Evolutionary conservation across 2,797 vertebrate species (phyloP).

Genomic region (Tarsius wallacei): DNA sequence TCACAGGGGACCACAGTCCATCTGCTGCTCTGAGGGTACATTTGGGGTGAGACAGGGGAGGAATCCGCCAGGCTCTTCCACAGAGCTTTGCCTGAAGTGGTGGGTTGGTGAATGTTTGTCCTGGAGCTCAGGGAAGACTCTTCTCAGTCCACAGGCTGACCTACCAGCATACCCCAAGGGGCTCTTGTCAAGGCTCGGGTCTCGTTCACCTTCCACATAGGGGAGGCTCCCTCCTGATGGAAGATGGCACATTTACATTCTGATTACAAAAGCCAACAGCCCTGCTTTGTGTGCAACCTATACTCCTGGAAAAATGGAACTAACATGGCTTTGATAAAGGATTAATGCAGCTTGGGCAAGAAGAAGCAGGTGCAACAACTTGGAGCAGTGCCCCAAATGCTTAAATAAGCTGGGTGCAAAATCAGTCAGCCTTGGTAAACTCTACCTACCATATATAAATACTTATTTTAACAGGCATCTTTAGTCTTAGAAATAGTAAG

Average conservation of each 20-base stretch:
- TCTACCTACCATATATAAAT: background rate
- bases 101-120: background rate
- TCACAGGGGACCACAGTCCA: background rate
- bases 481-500: slow-evolving; percentile 1
- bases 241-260: background rate
- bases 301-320: background rate
- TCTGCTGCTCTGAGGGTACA: background rate
- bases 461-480: background rate
- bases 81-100: background rate
- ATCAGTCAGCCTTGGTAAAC: background rate
- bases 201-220: background rate
- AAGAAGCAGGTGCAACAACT: background rate
- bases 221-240: background rate
- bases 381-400: background rate
- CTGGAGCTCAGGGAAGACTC: background rate
- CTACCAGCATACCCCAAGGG: background rate
- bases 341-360: background rate
- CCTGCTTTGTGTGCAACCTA: background rate
- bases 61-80: background rate
- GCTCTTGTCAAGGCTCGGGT: background rate
- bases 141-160: background rate
- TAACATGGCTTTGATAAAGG: background rate
- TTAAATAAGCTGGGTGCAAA: background rate
- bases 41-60: background rate
- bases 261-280: background rate